Percentiles rank a stretch among this genome's conserved stretches.
These are phyloP conservation scores for Drepana arcuata DNA, from an alignment of 1,140 invertebrate species.

Conservation along the genomic window DNA sequence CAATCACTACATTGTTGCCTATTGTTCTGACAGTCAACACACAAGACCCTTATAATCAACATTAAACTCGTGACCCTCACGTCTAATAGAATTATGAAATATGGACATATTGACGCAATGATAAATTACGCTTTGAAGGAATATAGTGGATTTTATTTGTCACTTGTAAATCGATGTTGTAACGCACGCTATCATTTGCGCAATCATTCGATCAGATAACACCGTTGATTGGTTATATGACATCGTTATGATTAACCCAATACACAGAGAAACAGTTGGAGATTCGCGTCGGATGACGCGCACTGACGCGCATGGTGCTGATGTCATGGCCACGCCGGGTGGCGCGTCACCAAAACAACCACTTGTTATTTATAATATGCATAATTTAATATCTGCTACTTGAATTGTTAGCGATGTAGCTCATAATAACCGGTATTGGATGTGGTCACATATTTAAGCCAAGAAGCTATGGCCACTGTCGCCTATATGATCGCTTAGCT, in stretches of 20 bases:
- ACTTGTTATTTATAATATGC: conserved; percentile 5
- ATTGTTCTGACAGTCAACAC: too few relatives aligned
- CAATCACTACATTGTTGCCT: too few relatives aligned
- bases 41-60: too few relatives aligned
- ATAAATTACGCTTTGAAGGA: too few relatives aligned
- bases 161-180: neutral
- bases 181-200: conserved; percentile 17
- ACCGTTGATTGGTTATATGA: conserved; percentile 42
- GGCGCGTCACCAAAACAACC: conserved; percentile 29
- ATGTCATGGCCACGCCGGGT: conserved; percentile 47
- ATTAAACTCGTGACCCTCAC: too few relatives aligned
- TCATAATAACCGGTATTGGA: neutral
- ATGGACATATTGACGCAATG: too few relatives aligned
- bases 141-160: too few relatives aligned
- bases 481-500: too few relatives aligned
- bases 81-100: too few relatives aligned
- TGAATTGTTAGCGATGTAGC: neutral
- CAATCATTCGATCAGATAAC: conserved; percentile 21
- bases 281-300: conserved; percentile 47
- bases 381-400: neutral
- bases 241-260: conserved; percentile 38
- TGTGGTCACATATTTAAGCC: too few relatives aligned
- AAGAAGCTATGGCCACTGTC: too few relatives aligned
- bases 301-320: conserved; percentile 40
- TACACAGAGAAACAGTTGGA: conserved; percentile 35